Conservation (phyloP, 2,113 vertebrate genomes). For the Leucoraja erinaceus region DNA sequence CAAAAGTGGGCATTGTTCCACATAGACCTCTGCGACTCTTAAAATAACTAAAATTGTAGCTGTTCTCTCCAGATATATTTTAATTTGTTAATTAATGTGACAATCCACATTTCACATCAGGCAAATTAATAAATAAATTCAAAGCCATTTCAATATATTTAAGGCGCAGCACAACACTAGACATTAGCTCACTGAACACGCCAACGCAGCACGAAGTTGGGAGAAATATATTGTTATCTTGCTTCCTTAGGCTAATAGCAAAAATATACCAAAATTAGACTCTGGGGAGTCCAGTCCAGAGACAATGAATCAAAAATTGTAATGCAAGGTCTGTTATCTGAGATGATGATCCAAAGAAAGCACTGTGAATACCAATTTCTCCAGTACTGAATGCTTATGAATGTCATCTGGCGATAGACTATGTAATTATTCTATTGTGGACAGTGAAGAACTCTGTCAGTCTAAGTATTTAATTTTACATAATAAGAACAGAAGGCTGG, state of each 20-base stretch:
- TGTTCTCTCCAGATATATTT: neutral
- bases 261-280: neutral
- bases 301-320: slow-evolving; percentile 11
- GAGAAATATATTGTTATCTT: neutral
- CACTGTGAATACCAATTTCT: slow-evolving; percentile 12
- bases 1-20: slow-evolving; percentile 25
- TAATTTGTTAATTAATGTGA: slow-evolving; percentile 46
- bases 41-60: neutral
- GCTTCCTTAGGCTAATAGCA: neutral
- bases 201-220: neutral
- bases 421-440: slow-evolving; percentile 5
- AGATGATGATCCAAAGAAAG: slow-evolving; percentile 4
- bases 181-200: neutral
- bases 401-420: neutral
- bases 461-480: neutral
- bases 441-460: neutral
- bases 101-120: slow-evolving; percentile 45
- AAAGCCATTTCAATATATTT: slow-evolving; percentile 31
- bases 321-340: slow-evolving; percentile 15
- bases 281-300: neutral
- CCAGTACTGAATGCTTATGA: neutral
- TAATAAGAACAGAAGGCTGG: neutral
- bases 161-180: slow-evolving; percentile 35
- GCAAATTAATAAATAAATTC: slow-evolving; percentile 40
- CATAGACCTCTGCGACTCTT: neutral